Conservation (phyloP, 2,888 invertebrate species). For the Mythimna lalbum region DNA sequence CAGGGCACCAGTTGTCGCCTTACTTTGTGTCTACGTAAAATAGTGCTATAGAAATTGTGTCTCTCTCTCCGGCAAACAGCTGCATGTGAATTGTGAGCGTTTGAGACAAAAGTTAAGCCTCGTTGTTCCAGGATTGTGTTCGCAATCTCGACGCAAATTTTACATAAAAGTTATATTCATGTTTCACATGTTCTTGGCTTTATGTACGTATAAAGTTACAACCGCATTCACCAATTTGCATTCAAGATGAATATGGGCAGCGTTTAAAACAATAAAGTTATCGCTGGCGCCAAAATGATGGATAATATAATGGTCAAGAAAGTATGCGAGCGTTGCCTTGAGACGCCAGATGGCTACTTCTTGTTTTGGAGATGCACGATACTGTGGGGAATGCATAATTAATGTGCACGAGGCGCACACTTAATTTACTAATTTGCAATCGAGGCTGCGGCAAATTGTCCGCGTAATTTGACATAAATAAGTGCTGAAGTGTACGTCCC, state of each 20-base stretch:
- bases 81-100: slow-evolving; percentile 76
- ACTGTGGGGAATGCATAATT: slow-evolving; percentile 78
- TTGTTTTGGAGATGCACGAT: slow-evolving; percentile 74
- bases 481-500: slow-evolving; percentile 51
- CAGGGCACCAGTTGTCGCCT: slow-evolving; percentile 74
- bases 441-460: slow-evolving; percentile 69
- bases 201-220: slow-evolving; percentile 34
- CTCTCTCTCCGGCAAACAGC: slow-evolving; percentile 69
- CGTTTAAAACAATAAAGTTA: slow-evolving; percentile 52
- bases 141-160: slow-evolving; percentile 71
- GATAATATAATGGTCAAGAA: slow-evolving; percentile 69
- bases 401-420: slow-evolving; percentile 70
- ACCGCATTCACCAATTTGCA: slow-evolving; percentile 36
- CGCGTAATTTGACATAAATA: slow-evolving; percentile 69
- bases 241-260: slow-evolving; percentile 38
- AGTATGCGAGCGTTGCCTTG: slow-evolving; percentile 65
- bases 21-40: slow-evolving; percentile 76
- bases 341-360: slow-evolving; percentile 72
- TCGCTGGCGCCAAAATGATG: slow-evolving; percentile 57
- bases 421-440: slow-evolving; percentile 75
- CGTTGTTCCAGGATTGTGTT: slow-evolving; percentile 77
- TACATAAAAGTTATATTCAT: slow-evolving; percentile 58
- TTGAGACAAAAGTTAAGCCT: slow-evolving; percentile 78
- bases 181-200: slow-evolving; percentile 44
- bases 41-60: slow-evolving; percentile 76